Evolutionary conservation across 1,140 invertebrate genomes (phyloP), one percentile per base, ranked within the genome.

Genomic region (Drosophila neocordata): DNA sequence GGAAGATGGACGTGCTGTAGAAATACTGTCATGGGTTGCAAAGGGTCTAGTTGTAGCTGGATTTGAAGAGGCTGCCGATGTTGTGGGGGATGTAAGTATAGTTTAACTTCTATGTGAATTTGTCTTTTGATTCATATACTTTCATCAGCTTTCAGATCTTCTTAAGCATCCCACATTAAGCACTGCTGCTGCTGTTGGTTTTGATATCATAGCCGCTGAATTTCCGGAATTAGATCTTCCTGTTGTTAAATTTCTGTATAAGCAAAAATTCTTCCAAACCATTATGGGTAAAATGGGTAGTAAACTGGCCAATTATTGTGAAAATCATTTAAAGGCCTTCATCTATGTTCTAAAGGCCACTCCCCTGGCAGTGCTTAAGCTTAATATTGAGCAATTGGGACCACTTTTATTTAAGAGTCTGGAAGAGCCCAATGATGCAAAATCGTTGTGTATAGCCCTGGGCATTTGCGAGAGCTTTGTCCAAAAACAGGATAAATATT

Each of bases 391-490:
- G 73, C 92, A 96, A 94, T 92, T 95, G 57, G 92, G 94, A 20
- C 94, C 94, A 51, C 82, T 96, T 71, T 91, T 96, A n/a, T 92
- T 96, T 38, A 93, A 95, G 69, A 94, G 93, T 65, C 83, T 96
- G 27, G 93, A 94, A 15, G 92, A 93, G 53, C 92, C 93, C 41
- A 93, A 76, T n/a, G 79, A 95, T 74, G 91, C 92, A 20, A 92
- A 94, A 57, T 82, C 95, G 48, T 76, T 95, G 11, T 72, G 93
- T 24, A 93, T 94, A 11, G 92, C 95, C 27, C 79, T 95, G 8
- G 92, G 92, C 37, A 93, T 93, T 3, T 91, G 96, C 15, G 93
- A 93, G 44, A 92, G 93, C 67, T 93, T 96, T 65, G 91, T 95
- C 9, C 81, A 93, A 72, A 89, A 92, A 5, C 93, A 93, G 74